phyloP scores from a whole-genome alignment of 2,888 invertebrate species.

The Epistrophe eligans region DNA sequence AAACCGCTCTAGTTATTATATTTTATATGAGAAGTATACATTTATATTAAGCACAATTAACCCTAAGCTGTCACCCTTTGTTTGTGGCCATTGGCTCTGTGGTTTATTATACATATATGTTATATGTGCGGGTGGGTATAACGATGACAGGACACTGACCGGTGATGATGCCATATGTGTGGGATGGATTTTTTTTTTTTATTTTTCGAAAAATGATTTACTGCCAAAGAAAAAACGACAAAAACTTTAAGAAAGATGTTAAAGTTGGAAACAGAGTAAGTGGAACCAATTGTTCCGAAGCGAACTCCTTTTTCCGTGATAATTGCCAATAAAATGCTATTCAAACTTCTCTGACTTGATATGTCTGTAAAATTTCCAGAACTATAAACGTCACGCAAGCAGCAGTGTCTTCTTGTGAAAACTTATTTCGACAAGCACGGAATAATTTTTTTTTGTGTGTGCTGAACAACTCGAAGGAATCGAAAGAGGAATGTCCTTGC shows the following conservation, averaged over 20 bases:
- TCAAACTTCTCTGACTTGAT: constrained; percentile 28
- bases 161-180: constrained; percentile 50
- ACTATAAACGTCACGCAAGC: constrained; percentile 62
- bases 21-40: not conserved
- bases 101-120: constrained; percentile 11
- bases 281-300: constrained; percentile 18
- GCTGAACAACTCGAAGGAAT: constrained; percentile 35
- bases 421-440: constrained; percentile 54
- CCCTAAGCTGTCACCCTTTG: constrained; percentile 20
- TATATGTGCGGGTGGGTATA: constrained; percentile 3
- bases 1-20: constrained; percentile 58
- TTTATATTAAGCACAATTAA: constrained; percentile 62
- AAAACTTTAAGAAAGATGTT: constrained; percentile 44
- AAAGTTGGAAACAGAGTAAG: constrained; percentile 3
- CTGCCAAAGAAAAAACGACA: not conserved
- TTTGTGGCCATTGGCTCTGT: constrained; percentile 23
- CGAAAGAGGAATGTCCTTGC: not conserved
- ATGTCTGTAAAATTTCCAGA: constrained; percentile 45
- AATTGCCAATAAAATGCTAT: constrained; percentile 65
- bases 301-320: constrained; percentile 53
- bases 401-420: constrained; percentile 19
- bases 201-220: constrained; percentile 57
- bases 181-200: constrained; percentile 35
- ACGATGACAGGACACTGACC: constrained; percentile 59
- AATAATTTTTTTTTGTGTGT: constrained; percentile 28